A percentile compares a stretch with the other conserved stretches of the same genome.
Evolutionary conservation across 2,797 vertebrate genomes (phyloP).

Genomic region (Sebastes miniatus): DNA sequence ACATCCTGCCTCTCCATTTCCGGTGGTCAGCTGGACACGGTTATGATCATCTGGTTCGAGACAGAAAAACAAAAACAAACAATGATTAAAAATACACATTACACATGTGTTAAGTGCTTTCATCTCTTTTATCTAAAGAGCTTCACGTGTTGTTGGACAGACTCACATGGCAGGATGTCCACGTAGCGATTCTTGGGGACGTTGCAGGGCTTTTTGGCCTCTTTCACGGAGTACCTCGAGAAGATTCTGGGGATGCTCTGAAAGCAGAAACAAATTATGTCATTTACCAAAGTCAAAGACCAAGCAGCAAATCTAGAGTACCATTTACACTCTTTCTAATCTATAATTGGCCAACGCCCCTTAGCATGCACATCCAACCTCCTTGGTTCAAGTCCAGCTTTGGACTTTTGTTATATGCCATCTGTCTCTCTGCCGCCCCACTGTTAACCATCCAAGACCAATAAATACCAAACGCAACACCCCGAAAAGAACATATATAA

Average conservation of each 20-base stretch:
- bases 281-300: not conserved
- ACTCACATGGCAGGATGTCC: slow-evolving; percentile 95
- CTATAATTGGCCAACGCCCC: too few relatives aligned
- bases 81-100: not conserved
- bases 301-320: not conserved
- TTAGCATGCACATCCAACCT: not conserved
- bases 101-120: not conserved
- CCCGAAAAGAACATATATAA: not conserved
- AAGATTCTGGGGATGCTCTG: slow-evolving; percentile 96
- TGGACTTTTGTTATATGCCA: not conserved
- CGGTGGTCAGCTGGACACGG: slow-evolving; percentile 87
- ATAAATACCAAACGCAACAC: not conserved
- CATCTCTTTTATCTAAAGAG: not conserved
- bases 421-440: not conserved
- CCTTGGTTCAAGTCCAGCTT: not conserved
- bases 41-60: slow-evolving; percentile 90
- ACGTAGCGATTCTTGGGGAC: slow-evolving; percentile 94
- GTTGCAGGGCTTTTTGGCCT: slow-evolving; percentile 89
- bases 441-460: not conserved
- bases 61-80: not conserved
- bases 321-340: not conserved
- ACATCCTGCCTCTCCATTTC: slow-evolving; percentile 83
- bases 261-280: not conserved
- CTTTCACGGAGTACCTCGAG: slow-evolving; percentile 88
- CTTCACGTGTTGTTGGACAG: not conserved